Evolutionary conservation across 2,888 invertebrate species (phyloP).

Genomic region (Sycophila texana): DNA sequence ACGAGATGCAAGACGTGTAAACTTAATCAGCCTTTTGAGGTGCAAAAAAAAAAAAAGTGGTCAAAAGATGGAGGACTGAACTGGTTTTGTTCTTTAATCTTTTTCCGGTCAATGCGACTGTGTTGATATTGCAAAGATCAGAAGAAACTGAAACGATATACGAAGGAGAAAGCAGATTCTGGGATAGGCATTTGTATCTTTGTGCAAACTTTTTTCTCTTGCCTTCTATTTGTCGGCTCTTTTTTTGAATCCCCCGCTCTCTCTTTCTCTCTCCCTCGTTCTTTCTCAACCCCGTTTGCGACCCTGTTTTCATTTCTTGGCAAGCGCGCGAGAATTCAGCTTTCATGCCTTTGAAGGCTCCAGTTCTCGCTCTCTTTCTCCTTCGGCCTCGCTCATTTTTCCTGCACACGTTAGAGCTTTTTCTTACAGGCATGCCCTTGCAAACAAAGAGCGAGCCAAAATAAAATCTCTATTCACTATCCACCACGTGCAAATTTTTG

Average conservation of each 20-base stretch:
- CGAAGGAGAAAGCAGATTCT: conserved; percentile 21
- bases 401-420: conserved; percentile 3
- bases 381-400: conserved; percentile 35
- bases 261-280: not conserved
- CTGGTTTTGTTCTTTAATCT: too few species aligned
- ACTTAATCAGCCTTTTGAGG: too few species aligned
- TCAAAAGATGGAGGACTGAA: too few species aligned
- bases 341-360: conserved; percentile 38
- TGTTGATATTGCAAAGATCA: conserved; percentile 56
- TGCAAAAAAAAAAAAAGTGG: too few species aligned
- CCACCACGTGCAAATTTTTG: not conserved
- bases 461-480: conserved; percentile 27
- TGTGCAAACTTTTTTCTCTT: conserved; percentile 57
- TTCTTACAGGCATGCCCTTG: conserved; percentile 16
- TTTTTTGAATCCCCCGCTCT: conserved; percentile 11
- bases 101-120: conserved; percentile 52
- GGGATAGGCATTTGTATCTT: conserved; percentile 51
- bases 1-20: too few species aligned
- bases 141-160: not conserved
- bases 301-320: conserved; percentile 43
- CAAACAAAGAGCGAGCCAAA: conserved; percentile 19
- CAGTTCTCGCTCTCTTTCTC: conserved; percentile 1
- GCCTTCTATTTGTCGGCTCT: conserved; percentile 24
- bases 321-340: conserved; percentile 45
- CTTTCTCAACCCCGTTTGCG: not conserved